Evolutionary conservation across 2,113 vertebrate genomes (phyloP).

Genomic region (Felis chaus): DNA sequence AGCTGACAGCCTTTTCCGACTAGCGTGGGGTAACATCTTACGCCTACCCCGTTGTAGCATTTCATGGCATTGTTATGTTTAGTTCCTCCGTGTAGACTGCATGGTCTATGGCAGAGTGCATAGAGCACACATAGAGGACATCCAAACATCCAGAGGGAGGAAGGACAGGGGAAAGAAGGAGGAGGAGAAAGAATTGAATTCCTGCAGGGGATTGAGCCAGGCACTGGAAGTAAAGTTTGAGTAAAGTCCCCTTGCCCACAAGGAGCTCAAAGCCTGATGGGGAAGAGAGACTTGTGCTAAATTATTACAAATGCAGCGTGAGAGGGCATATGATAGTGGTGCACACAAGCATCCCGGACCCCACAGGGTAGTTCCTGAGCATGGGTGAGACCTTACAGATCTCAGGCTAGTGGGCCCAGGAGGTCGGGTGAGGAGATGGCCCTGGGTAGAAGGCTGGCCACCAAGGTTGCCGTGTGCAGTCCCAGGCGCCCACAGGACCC

Average conservation of each 20-base stretch:
- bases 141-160: rapidly evolving
- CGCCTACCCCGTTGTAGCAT: neutral
- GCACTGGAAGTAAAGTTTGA: neutral
- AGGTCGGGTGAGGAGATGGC: neutral
- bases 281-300: neutral
- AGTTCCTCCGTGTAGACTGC: neutral
- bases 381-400: neutral
- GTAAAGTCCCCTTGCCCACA: neutral
- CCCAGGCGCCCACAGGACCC: neutral
- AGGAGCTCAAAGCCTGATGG: neutral
- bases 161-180: neutral
- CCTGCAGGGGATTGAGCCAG: neutral
- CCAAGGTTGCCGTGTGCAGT: neutral
- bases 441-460: neutral
- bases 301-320: neutral
- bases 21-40: neutral
- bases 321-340: neutral
- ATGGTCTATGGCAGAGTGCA: rapidly evolving
- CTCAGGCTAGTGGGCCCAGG: too few species aligned
- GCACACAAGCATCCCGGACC: neutral
- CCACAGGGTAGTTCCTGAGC: neutral
- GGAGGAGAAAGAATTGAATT: neutral
- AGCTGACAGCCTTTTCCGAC: too few species aligned
- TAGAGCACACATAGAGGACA: neutral
- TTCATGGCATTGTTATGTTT: rapidly evolving